Conservation (phyloP, 2,113 vertebrate species). For the Phyllostomus discolor region DNA sequence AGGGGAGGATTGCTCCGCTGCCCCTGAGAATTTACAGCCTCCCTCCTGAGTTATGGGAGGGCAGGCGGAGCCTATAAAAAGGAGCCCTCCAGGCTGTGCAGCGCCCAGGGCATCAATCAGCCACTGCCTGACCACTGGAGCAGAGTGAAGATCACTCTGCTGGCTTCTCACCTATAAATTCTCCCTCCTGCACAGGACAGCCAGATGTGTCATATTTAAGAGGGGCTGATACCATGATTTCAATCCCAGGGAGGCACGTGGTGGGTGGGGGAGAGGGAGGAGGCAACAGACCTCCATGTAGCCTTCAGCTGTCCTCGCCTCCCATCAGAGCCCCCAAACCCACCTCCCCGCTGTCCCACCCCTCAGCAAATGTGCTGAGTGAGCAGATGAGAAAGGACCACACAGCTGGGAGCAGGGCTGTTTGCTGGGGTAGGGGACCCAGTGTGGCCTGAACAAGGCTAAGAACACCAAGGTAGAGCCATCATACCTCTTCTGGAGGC, state of each 20-base stretch:
- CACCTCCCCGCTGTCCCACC: neutral
- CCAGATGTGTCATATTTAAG: slow-evolving; percentile 44
- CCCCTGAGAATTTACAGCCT: slow-evolving; percentile 44
- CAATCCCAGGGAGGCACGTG: neutral
- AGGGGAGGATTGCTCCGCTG: neutral
- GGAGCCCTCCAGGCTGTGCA: neutral
- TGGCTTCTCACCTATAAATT: slow-evolving; percentile 58
- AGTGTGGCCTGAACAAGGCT: neutral
- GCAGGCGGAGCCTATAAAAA: slow-evolving; percentile 28
- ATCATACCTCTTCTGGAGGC: neutral
- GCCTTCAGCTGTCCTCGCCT: neutral
- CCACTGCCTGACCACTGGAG: slow-evolving; percentile 10
- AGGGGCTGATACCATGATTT: neutral
- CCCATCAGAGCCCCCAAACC: neutral
- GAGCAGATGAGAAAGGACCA: neutral
- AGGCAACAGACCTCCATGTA: neutral
- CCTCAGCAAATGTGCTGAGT: neutral
- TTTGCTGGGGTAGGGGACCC: neutral
- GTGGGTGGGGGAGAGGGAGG: neutral
- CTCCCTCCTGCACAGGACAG: neutral
- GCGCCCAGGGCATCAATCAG: slow-evolving; percentile 31
- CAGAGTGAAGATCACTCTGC: slow-evolving; percentile 27
- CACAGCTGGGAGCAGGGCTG: neutral
- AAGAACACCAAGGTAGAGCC: neutral
- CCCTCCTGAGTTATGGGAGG: slow-evolving; percentile 62